Conservation (phyloP, 1,140 invertebrate genomes). For the Delia radicum region DNA sequence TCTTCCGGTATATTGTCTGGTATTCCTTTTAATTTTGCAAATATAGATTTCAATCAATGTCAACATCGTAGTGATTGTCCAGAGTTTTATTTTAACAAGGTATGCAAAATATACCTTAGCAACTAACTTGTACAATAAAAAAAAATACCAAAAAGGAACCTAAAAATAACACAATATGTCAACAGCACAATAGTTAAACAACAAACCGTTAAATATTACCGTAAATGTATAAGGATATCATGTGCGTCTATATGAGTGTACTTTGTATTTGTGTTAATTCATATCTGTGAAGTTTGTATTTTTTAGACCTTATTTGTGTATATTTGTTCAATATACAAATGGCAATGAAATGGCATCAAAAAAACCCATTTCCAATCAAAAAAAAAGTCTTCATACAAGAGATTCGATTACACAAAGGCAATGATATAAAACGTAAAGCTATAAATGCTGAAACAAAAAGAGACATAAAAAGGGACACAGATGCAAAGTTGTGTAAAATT, state of each 20-base stretch:
- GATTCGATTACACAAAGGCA: constrained; percentile 4
- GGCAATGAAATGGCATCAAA: neutral
- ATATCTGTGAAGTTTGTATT: neutral
- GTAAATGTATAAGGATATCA: neutral
- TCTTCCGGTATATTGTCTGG: neutral
- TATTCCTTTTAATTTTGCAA: neutral
- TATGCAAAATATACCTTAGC: neutral
- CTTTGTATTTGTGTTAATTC: neutral
- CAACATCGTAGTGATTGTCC: neutral
- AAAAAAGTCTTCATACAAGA: neutral
- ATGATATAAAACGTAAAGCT: neutral
- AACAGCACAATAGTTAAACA: neutral
- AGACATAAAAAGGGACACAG: too few relatives aligned
- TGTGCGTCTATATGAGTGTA: neutral
- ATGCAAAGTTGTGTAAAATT: too few relatives aligned
- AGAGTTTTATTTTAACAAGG: neutral
- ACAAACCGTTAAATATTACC: neutral
- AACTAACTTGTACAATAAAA: neutral
- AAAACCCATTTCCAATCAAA: neutral
- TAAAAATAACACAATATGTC: neutral
- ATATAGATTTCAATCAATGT: neutral
- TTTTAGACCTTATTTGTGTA: neutral
- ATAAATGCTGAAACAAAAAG: neutral
- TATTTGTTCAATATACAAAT: neutral
- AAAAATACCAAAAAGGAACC: neutral